phyloP scores from a whole-genome alignment of 2,113 vertebrate species.

The Taurulus bubalis region DNA sequence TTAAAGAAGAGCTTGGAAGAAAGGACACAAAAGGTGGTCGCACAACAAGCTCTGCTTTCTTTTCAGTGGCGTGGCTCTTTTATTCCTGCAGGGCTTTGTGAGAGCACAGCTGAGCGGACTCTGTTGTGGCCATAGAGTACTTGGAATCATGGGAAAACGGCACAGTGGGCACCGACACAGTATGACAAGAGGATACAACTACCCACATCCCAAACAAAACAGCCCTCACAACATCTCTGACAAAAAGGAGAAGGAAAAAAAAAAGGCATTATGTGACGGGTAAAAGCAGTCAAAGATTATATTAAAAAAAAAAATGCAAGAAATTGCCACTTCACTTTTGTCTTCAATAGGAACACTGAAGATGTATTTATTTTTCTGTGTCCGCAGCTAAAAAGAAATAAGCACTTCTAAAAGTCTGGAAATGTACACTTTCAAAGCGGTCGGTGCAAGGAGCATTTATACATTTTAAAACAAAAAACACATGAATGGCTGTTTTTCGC shows the following conservation, averaged over 20 bases:
- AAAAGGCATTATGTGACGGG: conserved; percentile 44
- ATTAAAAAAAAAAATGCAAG: conserved; percentile 35
- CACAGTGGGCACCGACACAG: conserved; percentile 54
- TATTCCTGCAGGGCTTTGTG: conserved; percentile 68
- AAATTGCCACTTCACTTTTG: conserved; percentile 45
- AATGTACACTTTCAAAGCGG: conserved; percentile 1
- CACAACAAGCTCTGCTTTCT: conserved; percentile 75
- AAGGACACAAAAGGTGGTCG: conserved; percentile 76
- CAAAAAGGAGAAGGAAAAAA: conserved; percentile 54
- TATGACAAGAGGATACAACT: conserved; percentile 42
- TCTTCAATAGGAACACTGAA: background rate
- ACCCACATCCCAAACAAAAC: conserved; percentile 56
- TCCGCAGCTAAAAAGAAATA: conserved; percentile 14
- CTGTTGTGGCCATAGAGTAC: conserved; percentile 23
- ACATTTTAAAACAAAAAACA: conserved; percentile 18
- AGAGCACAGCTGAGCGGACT: conserved; percentile 72
- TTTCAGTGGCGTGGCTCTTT: conserved; percentile 73
- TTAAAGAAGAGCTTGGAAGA: conserved; percentile 75
- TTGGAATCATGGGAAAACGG: conserved; percentile 61
- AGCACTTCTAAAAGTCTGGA: background rate
- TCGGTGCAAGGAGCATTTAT: conserved; percentile 6
- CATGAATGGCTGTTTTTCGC: background rate
- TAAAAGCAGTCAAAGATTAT: conserved; percentile 13
- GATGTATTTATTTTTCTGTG: conserved; percentile 13
- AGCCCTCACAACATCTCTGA: conserved; percentile 34